A percentile compares a stretch with the other conserved stretches of the same genome.
phyloP scores from a whole-genome alignment of 1,140 invertebrate genomes.

The Meloidogyne chitwoodi region DNA sequence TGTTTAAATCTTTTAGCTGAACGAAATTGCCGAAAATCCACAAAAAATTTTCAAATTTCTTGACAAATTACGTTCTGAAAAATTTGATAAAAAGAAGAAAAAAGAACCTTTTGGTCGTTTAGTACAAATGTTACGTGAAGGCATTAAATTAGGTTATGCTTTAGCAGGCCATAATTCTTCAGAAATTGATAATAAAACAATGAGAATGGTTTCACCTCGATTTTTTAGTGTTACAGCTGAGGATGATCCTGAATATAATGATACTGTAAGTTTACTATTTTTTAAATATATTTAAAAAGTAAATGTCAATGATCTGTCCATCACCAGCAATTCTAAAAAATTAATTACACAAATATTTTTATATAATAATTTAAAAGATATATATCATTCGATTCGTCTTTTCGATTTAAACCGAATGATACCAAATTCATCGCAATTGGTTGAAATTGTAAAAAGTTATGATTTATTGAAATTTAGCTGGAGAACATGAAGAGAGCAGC shows the following conservation, averaged over 20 bases:
- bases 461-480: background rate
- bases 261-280: constrained; percentile 23
- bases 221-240: constrained; percentile 50
- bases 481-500: background rate
- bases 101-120: background rate
- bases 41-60: constrained; percentile 18
- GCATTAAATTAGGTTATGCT: constrained; percentile 46
- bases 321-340: too few relatives aligned
- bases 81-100: background rate
- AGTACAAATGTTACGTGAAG: constrained; percentile 42
- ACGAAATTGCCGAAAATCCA: constrained; percentile 5
- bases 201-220: constrained; percentile 52
- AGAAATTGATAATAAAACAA: constrained; percentile 53
- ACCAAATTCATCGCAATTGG: background rate
- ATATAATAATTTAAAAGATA: too few relatives aligned
- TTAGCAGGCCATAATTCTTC: constrained; percentile 51
- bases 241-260: constrained; percentile 32
- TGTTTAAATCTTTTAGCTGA: constrained; percentile 1
- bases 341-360: too few relatives aligned
- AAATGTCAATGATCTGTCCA: too few relatives aligned
- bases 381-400: background rate
- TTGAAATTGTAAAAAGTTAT: too few relatives aligned
- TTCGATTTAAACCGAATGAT: background rate
- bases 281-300: background rate
- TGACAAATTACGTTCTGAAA: constrained; percentile 5